Evolutionary conservation across 1,140 invertebrate species (phyloP).

Genomic region (Listronotus bonariensis): DNA sequence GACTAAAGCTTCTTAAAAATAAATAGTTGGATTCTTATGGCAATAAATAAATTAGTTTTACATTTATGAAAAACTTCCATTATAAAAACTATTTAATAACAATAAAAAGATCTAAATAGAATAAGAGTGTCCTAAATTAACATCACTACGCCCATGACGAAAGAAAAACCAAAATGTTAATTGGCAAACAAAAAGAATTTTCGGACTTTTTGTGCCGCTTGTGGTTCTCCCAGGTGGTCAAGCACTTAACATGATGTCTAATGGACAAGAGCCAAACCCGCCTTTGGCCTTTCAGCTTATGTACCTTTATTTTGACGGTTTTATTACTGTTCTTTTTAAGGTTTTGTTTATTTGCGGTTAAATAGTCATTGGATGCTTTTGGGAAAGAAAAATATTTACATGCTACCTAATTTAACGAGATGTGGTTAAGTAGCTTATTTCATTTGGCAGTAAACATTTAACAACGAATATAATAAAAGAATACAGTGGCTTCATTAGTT

Average conservation of each 20-base stretch:
- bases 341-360: constrained; percentile 30
- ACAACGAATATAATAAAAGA: too few relatives aligned
- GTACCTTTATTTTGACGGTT: constrained; percentile 40
- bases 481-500: too few relatives aligned
- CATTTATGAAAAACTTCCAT: too few relatives aligned
- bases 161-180: constrained; percentile 33
- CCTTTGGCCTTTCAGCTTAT: constrained; percentile 30
- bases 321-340: constrained; percentile 32
- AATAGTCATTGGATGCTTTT: constrained; percentile 12
- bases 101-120: too few relatives aligned
- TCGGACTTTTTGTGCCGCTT: constrained; percentile 30
- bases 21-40: too few relatives aligned
- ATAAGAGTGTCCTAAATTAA: too few relatives aligned
- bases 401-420: constrained; percentile 20
- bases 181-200: constrained; percentile 42
- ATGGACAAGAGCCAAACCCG: constrained; percentile 34
- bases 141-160: neutral
- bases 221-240: constrained; percentile 44
- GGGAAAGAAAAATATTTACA: constrained; percentile 22
- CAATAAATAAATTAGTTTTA: too few relatives aligned
- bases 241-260: constrained; percentile 42
- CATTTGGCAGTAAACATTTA: too few relatives aligned
- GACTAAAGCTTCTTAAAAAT: too few relatives aligned
- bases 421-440: neutral
- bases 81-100: too few relatives aligned